Evolutionary conservation across 92 coral and sea anemone species (phyloP), one percentile per base, ranked within the genome.

Genomic region (Muricea muricata): DNA sequence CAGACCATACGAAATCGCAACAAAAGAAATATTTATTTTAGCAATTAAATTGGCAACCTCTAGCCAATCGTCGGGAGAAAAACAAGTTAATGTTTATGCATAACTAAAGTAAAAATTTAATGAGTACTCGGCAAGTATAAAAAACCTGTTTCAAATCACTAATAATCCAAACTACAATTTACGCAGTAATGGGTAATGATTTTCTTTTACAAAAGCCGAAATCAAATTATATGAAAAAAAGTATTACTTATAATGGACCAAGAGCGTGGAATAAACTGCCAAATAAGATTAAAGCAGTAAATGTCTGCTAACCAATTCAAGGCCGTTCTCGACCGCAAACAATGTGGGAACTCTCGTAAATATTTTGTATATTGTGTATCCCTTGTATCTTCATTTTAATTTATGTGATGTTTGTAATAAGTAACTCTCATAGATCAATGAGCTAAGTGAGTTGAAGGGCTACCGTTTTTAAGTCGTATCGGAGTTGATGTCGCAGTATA

Each of bases 161-260:
- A 60, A 23, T 24, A 60, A 60, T 5, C 12, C 9, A 45, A 6
- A 45, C 50, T 45, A 45, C 15, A 45, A 45, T 45, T 12, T 60
- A 60, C 68, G 68, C 20, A 60, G 68, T 20, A 60, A 60, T 14
- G 68, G n/a, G 68, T 60, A 60, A 24, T 25, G 68, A 60, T 29
- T 60, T 60, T 60, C 34, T 60, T 25, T 58, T 77, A 24, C 63
- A 18, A 42, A 77, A 77, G 28, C 82, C 80, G 8, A 54, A 57
- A 34, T 30, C 82, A 11, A 77, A 54, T 54, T 60, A 34, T 3
- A 77, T 54, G 82, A 77, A 77, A 61, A 75, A 56, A 61, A 77
- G 82, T 57, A 50, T 77, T 33, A 76, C 25, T 76, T 76, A 76
- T 56, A 50, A 9, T 50, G 32, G 50, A 28, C 69, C 82, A 29